phyloP scores from a whole-genome alignment of 2,888 invertebrate species.

The Axea sp. region DNA sequence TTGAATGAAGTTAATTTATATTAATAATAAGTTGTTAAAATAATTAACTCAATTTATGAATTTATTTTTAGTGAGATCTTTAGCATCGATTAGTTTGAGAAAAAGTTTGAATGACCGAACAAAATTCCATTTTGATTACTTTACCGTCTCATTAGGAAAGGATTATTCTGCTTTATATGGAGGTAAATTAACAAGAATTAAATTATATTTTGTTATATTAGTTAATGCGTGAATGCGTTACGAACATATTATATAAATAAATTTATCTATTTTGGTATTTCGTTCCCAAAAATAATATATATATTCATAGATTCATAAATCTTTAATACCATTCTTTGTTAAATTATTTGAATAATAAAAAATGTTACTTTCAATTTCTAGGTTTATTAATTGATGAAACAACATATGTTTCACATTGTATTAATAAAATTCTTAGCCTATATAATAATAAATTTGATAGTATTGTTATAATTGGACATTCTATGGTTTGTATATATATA shows the following conservation, averaged over 20 bases:
- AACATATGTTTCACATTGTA: slow-evolving; percentile 85
- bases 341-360: too few relatives aligned
- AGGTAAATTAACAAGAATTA: slow-evolving; percentile 72
- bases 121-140: slow-evolving; percentile 93
- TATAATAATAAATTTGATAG: slow-evolving; percentile 83
- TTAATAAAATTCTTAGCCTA: slow-evolving; percentile 86
- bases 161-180: slow-evolving; percentile 94
- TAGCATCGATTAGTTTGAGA: slow-evolving; percentile 94
- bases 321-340: too few relatives aligned
- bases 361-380: too few relatives aligned
- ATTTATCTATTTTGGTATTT: too few relatives aligned
- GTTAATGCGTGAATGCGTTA: too few relatives aligned
- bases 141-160: slow-evolving; percentile 93
- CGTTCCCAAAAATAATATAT: too few relatives aligned
- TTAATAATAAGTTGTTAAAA: too few relatives aligned
- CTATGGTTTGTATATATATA: slow-evolving; percentile 89
- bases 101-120: slow-evolving; percentile 87
- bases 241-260: too few relatives aligned
- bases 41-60: too few relatives aligned
- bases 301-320: too few relatives aligned
- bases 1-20: too few relatives aligned
- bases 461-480: slow-evolving; percentile 95
- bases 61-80: slow-evolving; percentile 85
- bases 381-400: slow-evolving; percentile 88
- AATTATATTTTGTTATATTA: neutral